Evolutionary conservation across 1,140 invertebrate genomes (phyloP).

Genomic region (Drosophila serrata): DNA sequence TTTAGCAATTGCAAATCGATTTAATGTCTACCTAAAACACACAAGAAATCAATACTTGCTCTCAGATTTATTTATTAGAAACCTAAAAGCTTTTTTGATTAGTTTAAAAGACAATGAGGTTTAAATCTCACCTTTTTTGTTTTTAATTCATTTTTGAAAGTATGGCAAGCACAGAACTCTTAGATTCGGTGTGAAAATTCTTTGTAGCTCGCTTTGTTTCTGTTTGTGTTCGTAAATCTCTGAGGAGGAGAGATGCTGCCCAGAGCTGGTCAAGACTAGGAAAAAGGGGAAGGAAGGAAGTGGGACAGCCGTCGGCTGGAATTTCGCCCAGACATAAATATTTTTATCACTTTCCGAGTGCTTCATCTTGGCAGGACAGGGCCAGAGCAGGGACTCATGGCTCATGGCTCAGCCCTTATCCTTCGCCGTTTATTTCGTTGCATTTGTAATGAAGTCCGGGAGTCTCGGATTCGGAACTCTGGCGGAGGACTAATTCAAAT

Average conservation of each 20-base stretch:
- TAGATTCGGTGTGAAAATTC: not conserved
- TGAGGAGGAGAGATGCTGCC: not conserved
- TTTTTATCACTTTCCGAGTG: constrained; percentile 74
- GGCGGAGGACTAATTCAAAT: constrained; percentile 64
- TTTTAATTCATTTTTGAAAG: not conserved
- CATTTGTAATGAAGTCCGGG: constrained; percentile 57
- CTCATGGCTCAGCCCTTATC: not conserved
- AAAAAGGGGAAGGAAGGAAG: not conserved
- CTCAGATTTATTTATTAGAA: not conserved
- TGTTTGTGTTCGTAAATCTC: constrained; percentile 23
- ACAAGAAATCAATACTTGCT: not conserved
- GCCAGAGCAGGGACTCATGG: too few relatives aligned
- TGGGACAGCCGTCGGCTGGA: constrained; percentile 55
- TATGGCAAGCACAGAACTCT: not conserved
- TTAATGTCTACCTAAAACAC: not conserved
- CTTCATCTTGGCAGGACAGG: constrained; percentile 8
- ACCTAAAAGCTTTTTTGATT: not conserved
- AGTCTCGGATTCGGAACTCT: constrained; percentile 13
- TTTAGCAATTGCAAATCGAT: not conserved
- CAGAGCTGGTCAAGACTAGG: constrained; percentile 20
- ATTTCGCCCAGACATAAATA: constrained; percentile 71
- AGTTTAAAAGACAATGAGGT: not conserved
- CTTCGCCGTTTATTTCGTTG: constrained; percentile 47
- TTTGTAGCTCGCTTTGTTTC: not conserved
- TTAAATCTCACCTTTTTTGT: not conserved